phyloP scores from a whole-genome alignment of 2,797 vertebrate species.

The Spinibarbus caldwelli region DNA sequence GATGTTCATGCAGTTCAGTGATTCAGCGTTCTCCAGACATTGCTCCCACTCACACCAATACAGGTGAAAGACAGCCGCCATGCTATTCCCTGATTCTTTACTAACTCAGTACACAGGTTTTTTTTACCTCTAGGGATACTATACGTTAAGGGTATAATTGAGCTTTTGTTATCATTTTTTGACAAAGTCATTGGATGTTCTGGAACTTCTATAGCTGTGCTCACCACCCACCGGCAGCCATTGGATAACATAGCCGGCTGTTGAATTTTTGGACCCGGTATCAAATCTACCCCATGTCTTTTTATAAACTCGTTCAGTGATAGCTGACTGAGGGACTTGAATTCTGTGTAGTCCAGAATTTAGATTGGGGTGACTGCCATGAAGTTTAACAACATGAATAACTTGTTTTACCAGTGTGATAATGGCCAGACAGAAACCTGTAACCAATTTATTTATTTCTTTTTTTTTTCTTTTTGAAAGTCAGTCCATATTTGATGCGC shows the following conservation, averaged over 20 bases:
- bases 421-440: neutral
- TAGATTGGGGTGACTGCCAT: neutral
- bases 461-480: neutral
- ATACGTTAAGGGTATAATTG: neutral
- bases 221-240: neutral
- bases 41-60: neutral
- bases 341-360: constrained; percentile 11
- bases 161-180: neutral
- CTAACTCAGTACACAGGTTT: neutral
- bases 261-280: constrained; percentile 6
- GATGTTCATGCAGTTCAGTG: neutral
- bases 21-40: neutral
- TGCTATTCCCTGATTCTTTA: neutral
- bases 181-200: neutral
- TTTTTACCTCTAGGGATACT: neutral
- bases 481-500: neutral
- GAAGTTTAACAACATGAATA: neutral
- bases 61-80: neutral
- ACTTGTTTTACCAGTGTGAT: constrained; percentile 7
- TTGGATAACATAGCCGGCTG: neutral
- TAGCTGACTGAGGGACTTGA: neutral
- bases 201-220: neutral
- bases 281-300: constrained; percentile 13
- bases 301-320: neutral
- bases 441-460: neutral